Conservation (phyloP, 1,140 invertebrate genomes). For the Dermatophagoides farinae region DNA sequence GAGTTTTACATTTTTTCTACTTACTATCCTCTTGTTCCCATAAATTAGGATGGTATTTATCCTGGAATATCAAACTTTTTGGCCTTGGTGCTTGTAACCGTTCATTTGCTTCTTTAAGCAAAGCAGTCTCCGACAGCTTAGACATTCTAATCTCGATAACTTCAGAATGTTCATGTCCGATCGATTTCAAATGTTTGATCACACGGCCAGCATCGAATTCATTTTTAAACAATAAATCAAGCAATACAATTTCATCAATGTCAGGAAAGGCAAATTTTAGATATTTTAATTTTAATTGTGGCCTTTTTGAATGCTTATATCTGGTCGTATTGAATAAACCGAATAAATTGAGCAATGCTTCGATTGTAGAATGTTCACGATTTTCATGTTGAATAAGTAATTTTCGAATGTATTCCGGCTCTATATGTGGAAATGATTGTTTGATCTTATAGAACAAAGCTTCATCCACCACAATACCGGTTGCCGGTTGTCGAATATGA, state of each 20-base stretch:
- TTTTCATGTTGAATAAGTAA: constrained; percentile 19
- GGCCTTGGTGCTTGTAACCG: constrained; percentile 19
- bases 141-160: background rate
- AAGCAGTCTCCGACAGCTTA: constrained; percentile 18
- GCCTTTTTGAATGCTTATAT: constrained; percentile 32
- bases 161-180: constrained; percentile 42
- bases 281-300: constrained; percentile 79
- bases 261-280: constrained; percentile 76
- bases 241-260: constrained; percentile 62
- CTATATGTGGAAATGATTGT: constrained; percentile 19
- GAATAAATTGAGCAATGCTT: constrained; percentile 14
- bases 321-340: constrained; percentile 10
- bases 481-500: constrained; percentile 13
- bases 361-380: constrained; percentile 21
- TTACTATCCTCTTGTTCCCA: constrained; percentile 53
- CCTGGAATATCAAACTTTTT: constrained; percentile 24
- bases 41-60: constrained; percentile 30
- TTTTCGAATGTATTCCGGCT: constrained; percentile 18
- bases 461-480: constrained; percentile 19
- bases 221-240: constrained; percentile 54
- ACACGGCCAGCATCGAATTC: constrained; percentile 72
- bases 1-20: constrained; percentile 17
- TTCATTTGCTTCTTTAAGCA: constrained; percentile 10
- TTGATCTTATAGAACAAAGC: constrained; percentile 19
- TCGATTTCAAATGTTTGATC: constrained; percentile 47